Percentiles rank a stretch among this genome's conserved stretches.
Conservation (phyloP, 2,797 vertebrate genomes). For the Rousettus madagascariensis region DNA sequence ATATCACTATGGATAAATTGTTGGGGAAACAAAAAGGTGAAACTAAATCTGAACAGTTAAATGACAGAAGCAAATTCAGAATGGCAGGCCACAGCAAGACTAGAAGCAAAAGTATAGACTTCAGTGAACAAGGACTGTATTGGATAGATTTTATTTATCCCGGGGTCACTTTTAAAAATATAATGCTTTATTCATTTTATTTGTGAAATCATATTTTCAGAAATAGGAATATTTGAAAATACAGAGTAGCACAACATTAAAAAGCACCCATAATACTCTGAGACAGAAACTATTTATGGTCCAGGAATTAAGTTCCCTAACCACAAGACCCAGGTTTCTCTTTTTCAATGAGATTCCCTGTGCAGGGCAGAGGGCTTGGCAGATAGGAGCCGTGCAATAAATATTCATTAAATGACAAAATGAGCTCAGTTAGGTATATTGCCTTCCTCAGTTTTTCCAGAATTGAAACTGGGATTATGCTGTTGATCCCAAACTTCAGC, state of each 20-base stretch:
- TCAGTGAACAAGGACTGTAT: neutral
- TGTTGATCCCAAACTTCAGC: neutral
- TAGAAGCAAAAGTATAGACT: neutral
- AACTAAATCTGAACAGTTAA: neutral
- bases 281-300: neutral
- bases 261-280: neutral
- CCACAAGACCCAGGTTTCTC: neutral
- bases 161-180: neutral
- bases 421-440: neutral
- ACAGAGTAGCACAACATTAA: neutral
- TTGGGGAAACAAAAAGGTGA: neutral
- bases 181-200: neutral
- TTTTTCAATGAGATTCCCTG: neutral
- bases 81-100: neutral
- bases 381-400: neutral
- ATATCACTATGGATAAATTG: neutral
- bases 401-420: neutral
- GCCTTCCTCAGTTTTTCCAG: neutral
- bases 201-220: conserved; percentile 33
- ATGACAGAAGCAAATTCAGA: neutral
- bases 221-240: neutral
- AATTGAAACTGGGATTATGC: neutral
- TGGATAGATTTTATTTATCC: conserved; percentile 14
- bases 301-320: neutral
- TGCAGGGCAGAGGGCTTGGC: neutral